Conservation (phyloP, 1,140 invertebrate genomes). For the Sitodiplosis mosellana region DNA sequence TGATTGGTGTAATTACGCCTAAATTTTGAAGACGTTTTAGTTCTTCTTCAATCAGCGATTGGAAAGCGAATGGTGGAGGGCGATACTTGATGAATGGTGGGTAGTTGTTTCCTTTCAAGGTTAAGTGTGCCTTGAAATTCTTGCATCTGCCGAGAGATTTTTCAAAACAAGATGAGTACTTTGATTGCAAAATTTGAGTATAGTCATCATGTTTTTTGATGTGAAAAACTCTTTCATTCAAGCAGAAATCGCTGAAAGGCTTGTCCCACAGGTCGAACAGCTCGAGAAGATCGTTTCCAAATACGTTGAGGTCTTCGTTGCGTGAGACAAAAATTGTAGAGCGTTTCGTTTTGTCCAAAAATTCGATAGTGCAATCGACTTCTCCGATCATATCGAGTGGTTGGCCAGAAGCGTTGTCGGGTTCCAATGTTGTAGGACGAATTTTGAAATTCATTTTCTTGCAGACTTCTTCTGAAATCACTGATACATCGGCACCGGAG, state of each 20-base stretch:
- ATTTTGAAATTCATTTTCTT: not conserved
- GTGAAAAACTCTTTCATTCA: no score
- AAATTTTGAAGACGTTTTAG: not conserved
- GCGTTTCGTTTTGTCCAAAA: not conserved
- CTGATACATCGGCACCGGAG: not conserved
- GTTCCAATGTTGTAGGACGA: no score
- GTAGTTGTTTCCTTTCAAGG: no score
- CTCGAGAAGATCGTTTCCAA: not conserved
- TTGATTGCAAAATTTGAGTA: no score
- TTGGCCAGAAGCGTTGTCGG: not conserved
- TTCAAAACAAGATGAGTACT: no score
- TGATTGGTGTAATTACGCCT: conserved; percentile 7
- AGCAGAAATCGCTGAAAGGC: no score
- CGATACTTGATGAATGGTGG: no score
- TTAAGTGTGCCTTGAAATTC: no score
- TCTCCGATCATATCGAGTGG: not conserved
- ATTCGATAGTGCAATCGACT: not conserved
- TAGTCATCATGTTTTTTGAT: no score
- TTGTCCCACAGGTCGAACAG: not conserved
- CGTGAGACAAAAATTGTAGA: not conserved
- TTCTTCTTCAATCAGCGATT: no score
- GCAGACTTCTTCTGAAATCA: not conserved
- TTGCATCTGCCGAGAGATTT: no score
- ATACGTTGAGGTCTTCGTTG: not conserved
- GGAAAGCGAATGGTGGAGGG: no score